Percentiles rank a stretch among this genome's conserved stretches.
phyloP scores from a whole-genome alignment of 2,888 invertebrate species.

The Eupsilia transversa region DNA sequence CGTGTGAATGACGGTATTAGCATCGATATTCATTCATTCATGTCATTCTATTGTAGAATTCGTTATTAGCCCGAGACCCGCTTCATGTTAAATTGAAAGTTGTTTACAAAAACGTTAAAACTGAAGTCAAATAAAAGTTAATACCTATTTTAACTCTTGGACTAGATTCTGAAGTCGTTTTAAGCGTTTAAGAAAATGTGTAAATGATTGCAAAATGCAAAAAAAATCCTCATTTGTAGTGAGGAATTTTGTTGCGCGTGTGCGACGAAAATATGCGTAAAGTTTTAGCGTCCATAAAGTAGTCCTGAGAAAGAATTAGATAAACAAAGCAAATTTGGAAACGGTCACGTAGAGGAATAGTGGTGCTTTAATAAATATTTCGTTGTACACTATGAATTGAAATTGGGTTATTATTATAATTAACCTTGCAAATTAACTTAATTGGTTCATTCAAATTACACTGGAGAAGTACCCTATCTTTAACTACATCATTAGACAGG shows the following conservation, averaged over 20 bases:
- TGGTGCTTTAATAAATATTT: constrained; percentile 58
- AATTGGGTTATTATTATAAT: constrained; percentile 72
- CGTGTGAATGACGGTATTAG: constrained; percentile 15
- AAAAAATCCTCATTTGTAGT: no score
- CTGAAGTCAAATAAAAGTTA: neutral
- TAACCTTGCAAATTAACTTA: constrained; percentile 52
- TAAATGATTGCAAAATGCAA: neutral
- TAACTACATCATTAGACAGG: constrained; percentile 23
- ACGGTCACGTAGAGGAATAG: constrained; percentile 56
- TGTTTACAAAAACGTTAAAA: neutral
- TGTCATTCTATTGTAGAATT: constrained; percentile 7
- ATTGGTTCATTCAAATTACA: constrained; percentile 46
- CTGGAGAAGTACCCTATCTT: constrained; percentile 25
- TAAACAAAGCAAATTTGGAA: constrained; percentile 63
- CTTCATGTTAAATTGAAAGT: neutral
- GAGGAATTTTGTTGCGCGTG: no score
- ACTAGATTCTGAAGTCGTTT: neutral
- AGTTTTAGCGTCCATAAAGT: constrained; percentile 7
- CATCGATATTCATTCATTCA: neutral
- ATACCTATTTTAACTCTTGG: no score
- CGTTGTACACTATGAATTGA: constrained; percentile 65
- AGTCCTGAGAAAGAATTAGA: constrained; percentile 37
- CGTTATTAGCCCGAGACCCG: neutral
- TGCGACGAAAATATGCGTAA: neutral
- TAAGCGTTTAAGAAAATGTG: neutral